A percentile compares a stretch with the other conserved stretches of the same genome.
phyloP scores from a whole-genome alignment of 2,888 invertebrate genomes.

The Selenia dentaria region DNA sequence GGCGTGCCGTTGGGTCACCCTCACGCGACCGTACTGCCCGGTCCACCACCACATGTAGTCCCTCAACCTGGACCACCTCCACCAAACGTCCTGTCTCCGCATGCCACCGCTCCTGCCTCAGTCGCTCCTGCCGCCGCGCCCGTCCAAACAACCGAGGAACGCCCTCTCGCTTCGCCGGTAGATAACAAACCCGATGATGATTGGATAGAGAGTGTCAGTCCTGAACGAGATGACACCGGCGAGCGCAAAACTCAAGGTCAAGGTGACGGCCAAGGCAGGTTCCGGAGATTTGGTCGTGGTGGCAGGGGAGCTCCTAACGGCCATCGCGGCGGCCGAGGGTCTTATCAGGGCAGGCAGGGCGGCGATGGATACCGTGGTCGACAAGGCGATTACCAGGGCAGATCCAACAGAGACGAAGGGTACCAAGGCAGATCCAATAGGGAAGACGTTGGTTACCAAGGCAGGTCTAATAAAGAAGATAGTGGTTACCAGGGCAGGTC shows the following conservation, averaged over 20 bases:
- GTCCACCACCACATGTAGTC: constrained; percentile 36
- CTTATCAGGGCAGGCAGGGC: constrained; percentile 58
- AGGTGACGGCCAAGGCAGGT: constrained; percentile 70
- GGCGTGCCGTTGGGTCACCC: constrained; percentile 64
- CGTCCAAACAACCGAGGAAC: constrained; percentile 39
- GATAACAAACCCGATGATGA: constrained; percentile 60
- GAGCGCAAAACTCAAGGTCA: constrained; percentile 70
- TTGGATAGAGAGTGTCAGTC: constrained; percentile 62
- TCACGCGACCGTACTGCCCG: constrained; percentile 45
- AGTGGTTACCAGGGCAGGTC: neutral
- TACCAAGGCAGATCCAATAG: constrained; percentile 39
- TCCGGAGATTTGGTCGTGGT: constrained; percentile 64
- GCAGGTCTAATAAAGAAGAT: constrained; percentile 29
- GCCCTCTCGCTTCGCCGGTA: constrained; percentile 42
- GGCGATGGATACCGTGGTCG: constrained; percentile 41
- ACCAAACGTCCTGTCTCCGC: constrained; percentile 32
- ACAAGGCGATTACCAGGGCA: constrained; percentile 47
- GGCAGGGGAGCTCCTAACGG: constrained; percentile 62
- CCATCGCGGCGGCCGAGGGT: constrained; percentile 69
- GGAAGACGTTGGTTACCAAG: constrained; percentile 28
- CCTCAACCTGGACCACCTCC: constrained; percentile 35
- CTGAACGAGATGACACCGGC: constrained; percentile 60
- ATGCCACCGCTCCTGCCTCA: constrained; percentile 22
- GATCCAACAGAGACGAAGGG: neutral
- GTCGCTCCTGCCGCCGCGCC: constrained; percentile 29